phyloP scores from a whole-genome alignment of 64 coral and sea anemone genomes.

The Anthopleura sola region DNA sequence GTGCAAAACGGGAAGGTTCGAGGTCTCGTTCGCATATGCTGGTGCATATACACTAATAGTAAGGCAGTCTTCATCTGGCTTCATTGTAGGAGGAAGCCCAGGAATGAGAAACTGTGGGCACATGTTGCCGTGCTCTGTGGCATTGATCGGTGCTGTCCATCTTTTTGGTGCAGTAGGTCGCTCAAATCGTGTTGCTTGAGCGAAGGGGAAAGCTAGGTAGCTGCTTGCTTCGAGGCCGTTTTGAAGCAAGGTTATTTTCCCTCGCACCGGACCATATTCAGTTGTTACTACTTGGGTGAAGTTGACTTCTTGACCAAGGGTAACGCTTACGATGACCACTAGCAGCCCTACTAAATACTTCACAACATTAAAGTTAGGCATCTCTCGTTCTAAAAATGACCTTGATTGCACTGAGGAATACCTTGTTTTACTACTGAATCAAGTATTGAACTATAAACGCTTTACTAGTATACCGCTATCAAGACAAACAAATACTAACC shows the following conservation, averaged over 20 bases:
- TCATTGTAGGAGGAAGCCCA: not conserved
- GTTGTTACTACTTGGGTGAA: not conserved
- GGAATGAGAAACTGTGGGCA: not conserved
- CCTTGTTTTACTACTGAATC: no score
- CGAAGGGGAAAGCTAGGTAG: not conserved
- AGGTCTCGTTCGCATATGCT: not conserved
- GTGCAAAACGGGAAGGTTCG: not conserved
- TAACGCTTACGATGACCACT: not conserved
- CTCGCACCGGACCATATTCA: not conserved
- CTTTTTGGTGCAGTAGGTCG: not conserved
- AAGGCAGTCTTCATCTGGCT: not conserved
- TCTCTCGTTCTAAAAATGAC: not conserved
- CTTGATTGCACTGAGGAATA: not conserved
- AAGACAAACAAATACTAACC: not conserved
- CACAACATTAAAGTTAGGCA: not conserved
- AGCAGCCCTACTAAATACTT: no score
- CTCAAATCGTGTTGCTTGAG: slow-evolving; percentile 1
- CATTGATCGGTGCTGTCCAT: not conserved
- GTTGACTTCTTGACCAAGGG: not conserved
- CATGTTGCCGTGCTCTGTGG: not conserved
- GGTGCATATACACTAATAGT: not conserved
- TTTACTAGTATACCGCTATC: not conserved
- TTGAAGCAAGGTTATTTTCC: not conserved
- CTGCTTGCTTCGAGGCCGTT: not conserved
- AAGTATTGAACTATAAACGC: no score